These are phyloP conservation scores for Lissonota sp. DNA, from an alignment of 2,888 invertebrate genomes.

Conservation along the genomic window DNA sequence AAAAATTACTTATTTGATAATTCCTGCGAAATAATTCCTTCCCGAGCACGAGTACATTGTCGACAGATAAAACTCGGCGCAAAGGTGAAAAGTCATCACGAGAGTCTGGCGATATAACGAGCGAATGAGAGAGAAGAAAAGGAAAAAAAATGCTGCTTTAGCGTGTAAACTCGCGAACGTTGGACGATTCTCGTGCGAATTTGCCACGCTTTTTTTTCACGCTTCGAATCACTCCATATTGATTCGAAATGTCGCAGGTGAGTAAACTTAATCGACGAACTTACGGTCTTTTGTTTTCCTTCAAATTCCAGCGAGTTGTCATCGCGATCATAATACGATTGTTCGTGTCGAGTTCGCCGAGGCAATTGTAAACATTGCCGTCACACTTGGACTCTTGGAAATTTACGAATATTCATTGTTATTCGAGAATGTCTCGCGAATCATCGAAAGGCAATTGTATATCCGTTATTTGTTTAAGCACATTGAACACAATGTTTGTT, in stretches of 20 bases:
- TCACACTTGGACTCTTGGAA: conserved; percentile 15
- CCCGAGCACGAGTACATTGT: conserved; percentile 20
- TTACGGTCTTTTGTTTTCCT: conserved; percentile 5
- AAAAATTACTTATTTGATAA: conserved; percentile 48
- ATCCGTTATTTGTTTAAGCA: no score
- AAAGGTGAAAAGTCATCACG: conserved; percentile 77
- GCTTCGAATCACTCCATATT: conserved; percentile 68
- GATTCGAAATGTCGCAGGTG: conserved; percentile 75
- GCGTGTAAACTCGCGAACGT: conserved; percentile 59
- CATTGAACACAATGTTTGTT: no score
- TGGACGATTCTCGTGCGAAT: conserved; percentile 70
- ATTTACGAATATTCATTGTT: no score
- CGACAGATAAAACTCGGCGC: conserved; percentile 51
- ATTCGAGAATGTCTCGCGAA: conserved; percentile 45
- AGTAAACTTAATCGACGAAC: conserved; percentile 63
- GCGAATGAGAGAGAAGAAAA: not conserved
- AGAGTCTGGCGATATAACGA: conserved; percentile 71
- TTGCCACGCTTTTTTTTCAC: conserved; percentile 66
- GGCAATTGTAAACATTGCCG: conserved; percentile 33
- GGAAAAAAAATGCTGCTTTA: conserved; percentile 66
- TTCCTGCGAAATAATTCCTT: conserved; percentile 48
- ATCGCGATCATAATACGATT: conserved; percentile 39
- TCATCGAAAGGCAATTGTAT: not conserved
- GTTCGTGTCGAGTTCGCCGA: not conserved
- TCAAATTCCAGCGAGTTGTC: conserved; percentile 11